Base-by-base conservation (phyloP, 2,113 vertebrate genomes). In the Nycticebus coucang region DNA sequence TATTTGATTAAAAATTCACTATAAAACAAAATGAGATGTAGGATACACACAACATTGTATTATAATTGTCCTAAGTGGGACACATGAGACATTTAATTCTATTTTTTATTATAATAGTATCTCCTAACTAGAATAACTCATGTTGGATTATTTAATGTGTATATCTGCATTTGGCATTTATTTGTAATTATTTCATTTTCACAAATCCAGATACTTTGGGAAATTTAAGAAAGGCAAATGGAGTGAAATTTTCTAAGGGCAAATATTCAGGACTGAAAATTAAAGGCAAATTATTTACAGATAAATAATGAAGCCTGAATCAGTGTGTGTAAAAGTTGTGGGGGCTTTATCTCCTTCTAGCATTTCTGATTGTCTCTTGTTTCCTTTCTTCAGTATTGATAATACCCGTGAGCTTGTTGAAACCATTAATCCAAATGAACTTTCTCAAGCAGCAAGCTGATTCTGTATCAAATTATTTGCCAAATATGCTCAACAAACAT, bases 181-280 rank as follows among this genome's bases (percentile, higher is more conserved):
- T 80, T 53, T 78, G 2, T 60, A 85, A 85, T 13, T 55, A 79
- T 72, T 95, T 87, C 8, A 95, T 87, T 87, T 97, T 71, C 69
- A 77, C 28, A 78, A 60, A 68, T 68, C 22, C 53, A 68, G 19
- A 55, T 45, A 11, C 6, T 77, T 83, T 1, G 6, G 18, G 53
- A 89, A 91, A 69, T 92, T 1, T 35, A 84, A 74, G 19, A 72
- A 83, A 75, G 24, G 1, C 2, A 71, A 78, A n/a, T 2, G 21
- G 79, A 82, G 11, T 85, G 4, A 57, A 75, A 89, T 86, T 55
- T 85, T 91, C 68, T 68, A 19, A 69, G 26, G 62, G 15, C 21
- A 71, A 80, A 83, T 84, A 60, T 59, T 87, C 19, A 85, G 41
- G 14, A 37, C 10, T 60, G 15, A 85, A 94, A 78, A 95, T 13